A percentile compares a stretch with the other conserved stretches of the same genome.
phyloP scores from a whole-genome alignment of 2,888 invertebrate genomes.

The Lithophane socia region DNA sequence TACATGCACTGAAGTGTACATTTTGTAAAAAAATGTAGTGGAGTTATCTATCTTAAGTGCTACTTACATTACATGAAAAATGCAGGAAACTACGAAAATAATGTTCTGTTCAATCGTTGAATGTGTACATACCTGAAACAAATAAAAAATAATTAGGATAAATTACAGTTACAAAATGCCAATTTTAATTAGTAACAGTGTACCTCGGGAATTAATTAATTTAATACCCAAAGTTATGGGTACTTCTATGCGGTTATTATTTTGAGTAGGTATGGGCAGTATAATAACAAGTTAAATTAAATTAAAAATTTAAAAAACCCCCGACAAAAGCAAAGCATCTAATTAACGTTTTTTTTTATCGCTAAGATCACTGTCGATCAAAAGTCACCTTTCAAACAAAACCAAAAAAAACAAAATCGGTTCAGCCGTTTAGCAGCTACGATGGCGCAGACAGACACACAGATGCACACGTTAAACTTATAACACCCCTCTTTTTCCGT shows the following conservation, averaged over 20 bases:
- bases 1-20: slow-evolving; percentile 26
- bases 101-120: background rate
- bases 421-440: no score
- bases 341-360: no score
- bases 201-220: background rate
- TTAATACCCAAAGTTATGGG: background rate
- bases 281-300: no score
- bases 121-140: slow-evolving; percentile 50
- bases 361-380: no score
- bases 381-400: no score
- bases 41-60: background rate
- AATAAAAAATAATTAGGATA: background rate
- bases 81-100: background rate
- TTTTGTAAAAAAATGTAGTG: background rate
- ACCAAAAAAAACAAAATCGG: no score
- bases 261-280: background rate
- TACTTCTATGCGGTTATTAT: no score
- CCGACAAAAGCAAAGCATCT: no score
- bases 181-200: background rate
- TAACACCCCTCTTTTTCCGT: no score
- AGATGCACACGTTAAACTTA: no score
- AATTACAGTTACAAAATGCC: background rate
- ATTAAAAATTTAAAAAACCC: no score
- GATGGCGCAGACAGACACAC: no score
- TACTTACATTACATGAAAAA: slow-evolving; percentile 26